Percentiles rank a stretch among this genome's conserved stretches.
phyloP scores from a whole-genome alignment of 1,140 invertebrate species.

The Acyrthosiphon pisum region DNA sequence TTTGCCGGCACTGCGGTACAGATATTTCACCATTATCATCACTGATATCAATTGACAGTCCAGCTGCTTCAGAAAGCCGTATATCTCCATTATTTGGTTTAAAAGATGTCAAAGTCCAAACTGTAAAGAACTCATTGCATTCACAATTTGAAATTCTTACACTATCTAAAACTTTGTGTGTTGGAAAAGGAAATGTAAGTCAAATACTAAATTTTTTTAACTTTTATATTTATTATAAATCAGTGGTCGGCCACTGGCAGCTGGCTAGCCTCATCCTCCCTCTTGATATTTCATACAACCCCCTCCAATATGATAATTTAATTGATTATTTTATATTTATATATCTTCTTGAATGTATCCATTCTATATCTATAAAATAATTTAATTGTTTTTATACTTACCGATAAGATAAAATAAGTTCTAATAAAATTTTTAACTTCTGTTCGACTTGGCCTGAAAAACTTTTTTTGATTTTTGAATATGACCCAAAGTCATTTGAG shows the following conservation, averaged over 20 bases:
- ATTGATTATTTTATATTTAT: no score
- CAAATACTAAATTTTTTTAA: not conserved
- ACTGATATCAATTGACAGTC: conserved; percentile 58
- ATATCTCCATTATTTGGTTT: conserved; percentile 59
- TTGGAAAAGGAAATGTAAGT: conserved; percentile 58
- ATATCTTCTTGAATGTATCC: no score
- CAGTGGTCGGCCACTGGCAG: no score
- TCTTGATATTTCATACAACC: no score
- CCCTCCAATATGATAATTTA: no score
- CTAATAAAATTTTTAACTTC: no score
- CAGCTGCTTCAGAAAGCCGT: conserved; percentile 54
- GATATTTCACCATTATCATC: conserved; percentile 58
- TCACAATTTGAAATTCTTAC: conserved; percentile 59
- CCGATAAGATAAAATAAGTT: no score
- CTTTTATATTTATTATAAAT: not conserved
- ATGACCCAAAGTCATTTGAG: not conserved
- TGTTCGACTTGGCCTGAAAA: no score
- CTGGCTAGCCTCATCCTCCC: no score
- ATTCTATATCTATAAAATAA: no score
- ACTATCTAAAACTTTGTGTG: conserved; percentile 57
- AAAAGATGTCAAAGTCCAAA: conserved; percentile 59
- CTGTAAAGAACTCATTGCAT: conserved; percentile 58
- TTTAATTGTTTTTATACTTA: no score
- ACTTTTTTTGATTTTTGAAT: no score
- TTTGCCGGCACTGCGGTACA: conserved; percentile 59